Conservation (phyloP, 2,888 invertebrate genomes). For the Polylopha cassiicola region DNA sequence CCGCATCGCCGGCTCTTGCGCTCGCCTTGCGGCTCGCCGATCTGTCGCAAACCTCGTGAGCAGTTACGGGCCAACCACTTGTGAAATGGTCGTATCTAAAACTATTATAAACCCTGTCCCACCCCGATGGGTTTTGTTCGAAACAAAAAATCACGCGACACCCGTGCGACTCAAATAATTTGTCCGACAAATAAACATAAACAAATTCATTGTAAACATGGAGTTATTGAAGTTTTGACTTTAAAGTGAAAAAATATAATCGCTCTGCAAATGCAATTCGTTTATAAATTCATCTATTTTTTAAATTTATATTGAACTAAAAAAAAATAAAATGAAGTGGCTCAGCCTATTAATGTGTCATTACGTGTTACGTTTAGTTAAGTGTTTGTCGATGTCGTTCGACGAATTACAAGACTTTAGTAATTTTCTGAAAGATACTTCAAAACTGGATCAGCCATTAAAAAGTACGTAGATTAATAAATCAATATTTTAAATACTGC, state of each 20-base stretch:
- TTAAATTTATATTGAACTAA: constrained; percentile 4
- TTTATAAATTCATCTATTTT: constrained; percentile 7
- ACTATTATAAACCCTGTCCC: constrained; percentile 70
- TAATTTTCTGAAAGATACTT: constrained; percentile 58
- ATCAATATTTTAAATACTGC: constrained; percentile 1
- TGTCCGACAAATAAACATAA: too few relatives aligned
- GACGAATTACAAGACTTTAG: constrained; percentile 64
- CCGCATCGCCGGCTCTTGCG: constrained; percentile 28
- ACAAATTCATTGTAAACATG: too few relatives aligned
- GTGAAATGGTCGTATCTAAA: constrained; percentile 74
- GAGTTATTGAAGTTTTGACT: neutral
- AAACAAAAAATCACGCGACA: constrained; percentile 53
- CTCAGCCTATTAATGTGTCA: constrained; percentile 42
- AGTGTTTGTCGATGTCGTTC: constrained; percentile 53
- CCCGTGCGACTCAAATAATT: constrained; percentile 32
- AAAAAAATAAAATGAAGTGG: constrained; percentile 42
- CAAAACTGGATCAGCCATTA: constrained; percentile 60
- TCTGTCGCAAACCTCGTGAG: constrained; percentile 57
- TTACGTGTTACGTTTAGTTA: constrained; percentile 46
- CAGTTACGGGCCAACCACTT: constrained; percentile 66
- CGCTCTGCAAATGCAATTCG: too few relatives aligned
- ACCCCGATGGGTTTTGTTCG: constrained; percentile 63
- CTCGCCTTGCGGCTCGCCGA: constrained; percentile 12
- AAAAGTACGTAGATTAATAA: constrained; percentile 57
- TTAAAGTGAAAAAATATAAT: too few relatives aligned